Evolutionary conservation across 2,113 vertebrate species (phyloP).

Genomic region (Triplophysa dalaica): DNA sequence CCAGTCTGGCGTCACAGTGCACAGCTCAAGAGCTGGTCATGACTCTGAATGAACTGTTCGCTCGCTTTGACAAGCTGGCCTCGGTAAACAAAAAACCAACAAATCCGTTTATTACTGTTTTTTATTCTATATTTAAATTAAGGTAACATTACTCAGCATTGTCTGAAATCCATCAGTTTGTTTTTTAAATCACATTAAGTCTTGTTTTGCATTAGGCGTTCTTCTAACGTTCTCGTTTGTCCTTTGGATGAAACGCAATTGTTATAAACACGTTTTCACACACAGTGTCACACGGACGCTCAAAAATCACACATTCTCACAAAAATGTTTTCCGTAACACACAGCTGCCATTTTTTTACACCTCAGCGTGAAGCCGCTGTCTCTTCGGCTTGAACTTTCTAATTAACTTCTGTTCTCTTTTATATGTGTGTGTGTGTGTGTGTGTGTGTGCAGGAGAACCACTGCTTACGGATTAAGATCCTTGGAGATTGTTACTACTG

Average conservation of each 20-base stretch:
- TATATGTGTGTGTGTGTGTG: background rate
- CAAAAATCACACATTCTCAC: conserved; percentile 4
- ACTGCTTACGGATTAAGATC: conserved; percentile 95
- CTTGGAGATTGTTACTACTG: conserved; percentile 96
- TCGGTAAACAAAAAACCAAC: conserved; percentile 68
- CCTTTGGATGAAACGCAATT: background rate
- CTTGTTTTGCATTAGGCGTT: too few species aligned
- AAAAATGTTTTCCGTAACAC: conserved; percentile 18
- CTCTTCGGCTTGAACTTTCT: conserved; percentile 30
- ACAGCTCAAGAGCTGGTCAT: conserved; percentile 96
- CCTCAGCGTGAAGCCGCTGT: conserved; percentile 29
- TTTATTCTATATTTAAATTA: too few species aligned
- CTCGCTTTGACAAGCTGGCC: conserved; percentile 93
- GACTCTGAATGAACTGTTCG: conserved; percentile 95
- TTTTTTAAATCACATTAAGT: too few species aligned
- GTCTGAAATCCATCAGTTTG: too few species aligned
- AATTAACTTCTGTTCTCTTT: conserved; percentile 38
- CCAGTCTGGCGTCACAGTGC: conserved; percentile 93
- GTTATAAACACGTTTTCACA: background rate
- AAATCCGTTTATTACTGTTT: background rate
- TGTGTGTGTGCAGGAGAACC: conserved; percentile 83
- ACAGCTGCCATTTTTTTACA: conserved; percentile 18
- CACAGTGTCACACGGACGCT: background rate
- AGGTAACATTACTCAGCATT: too few species aligned
- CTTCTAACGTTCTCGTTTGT: background rate